Base-by-base conservation (phyloP, 1,140 invertebrate genomes). In the Diorhabda elongata region DNA sequence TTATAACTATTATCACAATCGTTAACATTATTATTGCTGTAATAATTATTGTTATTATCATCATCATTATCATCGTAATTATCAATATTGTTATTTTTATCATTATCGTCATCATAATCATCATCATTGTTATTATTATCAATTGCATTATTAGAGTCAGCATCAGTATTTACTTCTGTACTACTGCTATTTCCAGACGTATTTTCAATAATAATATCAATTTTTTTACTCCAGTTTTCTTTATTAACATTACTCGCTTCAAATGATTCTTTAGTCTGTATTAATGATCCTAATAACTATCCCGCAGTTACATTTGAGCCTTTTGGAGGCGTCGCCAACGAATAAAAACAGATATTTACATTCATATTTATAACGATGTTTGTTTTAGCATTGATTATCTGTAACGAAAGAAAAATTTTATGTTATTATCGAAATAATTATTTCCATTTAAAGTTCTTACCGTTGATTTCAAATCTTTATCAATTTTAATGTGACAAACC, bases 251-350 rank as follows among this genome's bases (percentile, higher is more conserved):
- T 63, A 11, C 45, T 9, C 26, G 63, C 64, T 4, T 64, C 64
- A 4, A 70, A 44, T 3, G 71, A 70, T 63, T 72, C 68, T 64
- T 45, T 70, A 9, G 67, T 64, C 42, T 72, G 9, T 61, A 72
- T 70, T 26, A 72, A 60, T 3, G 64, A 61, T 68, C 57, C 45
- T n/a, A 72, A 44, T 11, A 72, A 26, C 41, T 72, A 68, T 43
- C 44, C 58, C 6, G 61, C 65, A 2, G 43, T 43, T 3, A 70
- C 69, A 58, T 72, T 72, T 5, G 64, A 67, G 11, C 66, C 66
- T 56, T 59, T 70, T 9, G 71, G 71, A 2, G 71, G 68, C 26
- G 67, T 70, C 2, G 64, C 56, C n/a, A 69, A 58, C 4, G 67
- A 73, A 58, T 69, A 74, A 7, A 45, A 67, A 42, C 68, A 62